These are phyloP conservation scores for Masticophis lateralis DNA, from an alignment of 2,797 vertebrate genomes.

Conservation along the genomic window DNA sequence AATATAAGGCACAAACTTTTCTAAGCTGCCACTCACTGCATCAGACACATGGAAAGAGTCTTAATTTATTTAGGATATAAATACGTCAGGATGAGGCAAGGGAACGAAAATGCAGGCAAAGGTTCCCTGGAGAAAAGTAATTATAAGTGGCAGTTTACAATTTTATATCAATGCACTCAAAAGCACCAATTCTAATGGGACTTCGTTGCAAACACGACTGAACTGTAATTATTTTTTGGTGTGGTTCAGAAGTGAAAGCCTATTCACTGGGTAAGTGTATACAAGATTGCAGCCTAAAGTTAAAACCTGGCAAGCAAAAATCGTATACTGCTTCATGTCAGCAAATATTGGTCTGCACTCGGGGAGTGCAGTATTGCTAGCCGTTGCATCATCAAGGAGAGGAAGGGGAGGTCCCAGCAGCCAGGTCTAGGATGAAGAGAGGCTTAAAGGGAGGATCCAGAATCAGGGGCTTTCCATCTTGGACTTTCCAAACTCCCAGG, in stretches of 20 bases:
- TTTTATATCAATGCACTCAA: not conserved
- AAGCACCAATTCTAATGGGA: not conserved
- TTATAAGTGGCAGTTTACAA: not conserved
- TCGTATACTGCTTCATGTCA: rapidly evolving
- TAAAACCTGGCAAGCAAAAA: not conserved
- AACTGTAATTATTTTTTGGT: not conserved
- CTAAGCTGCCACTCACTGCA: not conserved
- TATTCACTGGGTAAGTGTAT: not conserved
- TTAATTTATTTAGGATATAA: not conserved
- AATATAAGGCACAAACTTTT: not conserved
- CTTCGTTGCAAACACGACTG: not conserved
- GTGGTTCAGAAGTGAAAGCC: not conserved
- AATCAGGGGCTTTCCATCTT: not conserved
- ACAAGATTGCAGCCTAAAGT: not conserved
- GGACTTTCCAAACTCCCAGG: not conserved
- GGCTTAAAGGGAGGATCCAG: not conserved
- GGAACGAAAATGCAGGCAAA: not conserved
- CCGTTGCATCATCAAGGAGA: not conserved
- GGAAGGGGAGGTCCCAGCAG: not conserved
- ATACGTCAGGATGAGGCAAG: not conserved
- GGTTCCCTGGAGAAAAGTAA: not conserved
- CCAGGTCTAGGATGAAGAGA: not conserved
- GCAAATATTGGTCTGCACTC: not conserved
- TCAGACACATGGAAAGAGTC: not conserved
- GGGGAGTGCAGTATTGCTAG: not conserved